Evolutionary conservation across 1,140 invertebrate genomes (phyloP).

Genomic region (Telenomus remus): DNA sequence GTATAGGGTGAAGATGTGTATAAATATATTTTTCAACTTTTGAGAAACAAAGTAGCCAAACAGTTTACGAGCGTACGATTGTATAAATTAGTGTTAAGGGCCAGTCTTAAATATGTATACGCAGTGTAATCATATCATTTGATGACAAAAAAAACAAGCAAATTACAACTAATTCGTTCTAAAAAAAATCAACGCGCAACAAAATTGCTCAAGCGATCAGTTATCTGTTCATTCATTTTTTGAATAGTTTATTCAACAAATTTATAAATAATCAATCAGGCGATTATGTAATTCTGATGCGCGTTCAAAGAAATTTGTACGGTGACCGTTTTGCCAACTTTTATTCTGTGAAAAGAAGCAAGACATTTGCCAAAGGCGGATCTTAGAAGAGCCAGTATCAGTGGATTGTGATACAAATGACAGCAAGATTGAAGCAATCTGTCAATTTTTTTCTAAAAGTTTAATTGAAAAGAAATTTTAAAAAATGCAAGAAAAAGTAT

Average conservation of each 20-base stretch:
- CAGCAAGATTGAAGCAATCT: constrained; percentile 47
- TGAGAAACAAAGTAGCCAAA: constrained; percentile 19
- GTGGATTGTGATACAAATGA: constrained; percentile 61
- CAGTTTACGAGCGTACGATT: constrained; percentile 64
- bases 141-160: constrained; percentile 64
- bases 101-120: constrained; percentile 75
- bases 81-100: constrained; percentile 76
- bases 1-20: constrained; percentile 30
- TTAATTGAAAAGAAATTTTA: too few species aligned
- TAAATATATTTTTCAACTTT: constrained; percentile 54
- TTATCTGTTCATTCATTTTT: background rate
- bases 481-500: constrained; percentile 49
- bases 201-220: constrained; percentile 10
- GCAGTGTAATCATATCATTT: constrained; percentile 75
- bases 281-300: constrained; percentile 12
- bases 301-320: constrained; percentile 51
- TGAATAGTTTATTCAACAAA: background rate
- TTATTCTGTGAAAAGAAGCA: constrained; percentile 40
- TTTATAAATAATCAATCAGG: too few species aligned
- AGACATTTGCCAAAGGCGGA: constrained; percentile 57
- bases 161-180: too few species aligned
- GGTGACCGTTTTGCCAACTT: constrained; percentile 53
- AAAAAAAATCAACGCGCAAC: constrained; percentile 38
- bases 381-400: constrained; percentile 63
- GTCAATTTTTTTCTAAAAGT: too few species aligned